phyloP scores from a whole-genome alignment of 1,140 invertebrate species.

The Bombus ignitus region DNA sequence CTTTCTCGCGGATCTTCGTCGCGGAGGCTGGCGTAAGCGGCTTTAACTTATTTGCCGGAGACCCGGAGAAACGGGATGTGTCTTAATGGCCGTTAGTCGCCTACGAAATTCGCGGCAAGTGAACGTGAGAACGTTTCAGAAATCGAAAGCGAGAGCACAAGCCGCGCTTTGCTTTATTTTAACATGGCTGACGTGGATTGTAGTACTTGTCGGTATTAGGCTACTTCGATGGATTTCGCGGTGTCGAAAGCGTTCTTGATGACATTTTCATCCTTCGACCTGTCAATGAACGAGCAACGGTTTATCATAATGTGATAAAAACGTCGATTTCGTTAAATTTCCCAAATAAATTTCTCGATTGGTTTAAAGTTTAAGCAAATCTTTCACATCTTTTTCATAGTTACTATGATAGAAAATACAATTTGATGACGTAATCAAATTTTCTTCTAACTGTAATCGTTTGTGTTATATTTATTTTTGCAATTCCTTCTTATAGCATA shows the following conservation, averaged over 20 bases:
- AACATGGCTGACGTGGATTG: neutral
- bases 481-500: neutral
- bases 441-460: too few relatives aligned
- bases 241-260: too few relatives aligned
- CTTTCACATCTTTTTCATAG: too few relatives aligned
- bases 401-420: too few relatives aligned
- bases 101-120: neutral
- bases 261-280: too few relatives aligned
- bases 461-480: neutral
- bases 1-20: neutral
- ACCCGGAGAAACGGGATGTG: neutral
- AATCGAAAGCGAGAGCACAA: neutral
- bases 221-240: neutral
- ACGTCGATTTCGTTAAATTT: too few relatives aligned
- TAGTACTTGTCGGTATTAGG: neutral
- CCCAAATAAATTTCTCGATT: too few relatives aligned
- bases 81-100: conserved; percentile 4
- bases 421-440: too few relatives aligned
- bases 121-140: neutral
- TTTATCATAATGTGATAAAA: too few relatives aligned
- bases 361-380: too few relatives aligned
- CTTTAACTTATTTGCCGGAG: conserved; percentile 37
- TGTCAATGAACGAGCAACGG: too few relatives aligned
- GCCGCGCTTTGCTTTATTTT: neutral
- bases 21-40: conserved; percentile 6